Conservation (phyloP, 2,113 vertebrate species). For the Bostrychus sinensis region DNA sequence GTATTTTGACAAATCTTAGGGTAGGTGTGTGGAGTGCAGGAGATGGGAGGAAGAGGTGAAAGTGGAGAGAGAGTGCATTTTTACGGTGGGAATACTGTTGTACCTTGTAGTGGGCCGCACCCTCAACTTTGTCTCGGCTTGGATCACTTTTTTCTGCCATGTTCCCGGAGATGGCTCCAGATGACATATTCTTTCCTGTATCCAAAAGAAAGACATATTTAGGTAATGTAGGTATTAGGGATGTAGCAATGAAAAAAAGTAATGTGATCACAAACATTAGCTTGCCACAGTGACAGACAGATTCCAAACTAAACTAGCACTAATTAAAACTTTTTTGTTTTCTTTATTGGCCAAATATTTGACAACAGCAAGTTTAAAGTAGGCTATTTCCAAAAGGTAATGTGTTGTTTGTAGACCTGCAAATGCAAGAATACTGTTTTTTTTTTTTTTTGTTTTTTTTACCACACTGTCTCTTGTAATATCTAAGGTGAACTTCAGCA, state of each 20-base stretch:
- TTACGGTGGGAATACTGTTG: constrained; percentile 48
- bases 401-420: too few relatives aligned
- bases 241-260: neutral
- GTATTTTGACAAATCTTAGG: constrained; percentile 84
- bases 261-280: too few relatives aligned
- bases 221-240: constrained; percentile 3
- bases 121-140: constrained; percentile 64
- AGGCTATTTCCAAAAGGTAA: too few relatives aligned
- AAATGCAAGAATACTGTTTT: too few relatives aligned
- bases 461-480: neutral
- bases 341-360: too few relatives aligned
- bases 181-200: constrained; percentile 77
- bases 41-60: constrained; percentile 21
- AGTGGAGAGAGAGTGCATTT: constrained; percentile 35
- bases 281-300: too few relatives aligned
- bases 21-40: constrained; percentile 46
- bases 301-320: too few relatives aligned
- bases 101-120: constrained; percentile 81
- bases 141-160: constrained; percentile 39
- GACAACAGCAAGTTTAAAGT: too few relatives aligned
- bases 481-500: constrained; percentile 9
- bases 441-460: too few relatives aligned
- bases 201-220: constrained; percentile 24
- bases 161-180: constrained; percentile 55
- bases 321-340: too few relatives aligned